Conservation (phyloP, 2,888 invertebrate genomes). For the Zygothrica quintamaculata region DNA sequence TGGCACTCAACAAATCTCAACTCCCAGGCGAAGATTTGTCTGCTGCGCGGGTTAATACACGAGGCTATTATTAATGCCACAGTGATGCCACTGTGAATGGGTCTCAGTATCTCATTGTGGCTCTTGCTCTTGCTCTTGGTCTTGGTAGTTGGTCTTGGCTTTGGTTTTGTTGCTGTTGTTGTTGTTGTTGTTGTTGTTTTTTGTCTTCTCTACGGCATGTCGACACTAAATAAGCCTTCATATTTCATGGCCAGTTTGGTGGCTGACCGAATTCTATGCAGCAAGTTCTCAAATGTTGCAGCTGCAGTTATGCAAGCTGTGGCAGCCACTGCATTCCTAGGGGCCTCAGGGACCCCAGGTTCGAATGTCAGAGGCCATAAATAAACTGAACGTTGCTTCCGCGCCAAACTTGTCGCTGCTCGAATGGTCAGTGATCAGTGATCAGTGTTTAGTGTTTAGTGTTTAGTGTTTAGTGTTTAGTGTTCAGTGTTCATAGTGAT, state of each 20-base stretch:
- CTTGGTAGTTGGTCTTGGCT: neutral
- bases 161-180: constrained; percentile 5
- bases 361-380: constrained; percentile 76
- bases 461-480: neutral
- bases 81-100: constrained; percentile 62
- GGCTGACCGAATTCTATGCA: constrained; percentile 75
- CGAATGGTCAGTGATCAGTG: neutral
- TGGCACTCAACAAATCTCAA: constrained; percentile 11
- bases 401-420: constrained; percentile 43
- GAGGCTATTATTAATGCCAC: constrained; percentile 56
- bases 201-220: constrained; percentile 47
- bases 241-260: constrained; percentile 71
- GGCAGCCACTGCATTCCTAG: constrained; percentile 64
- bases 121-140: constrained; percentile 6
- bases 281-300: constrained; percentile 47
- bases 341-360: constrained; percentile 41
- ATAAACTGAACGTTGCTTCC: constrained; percentile 60
- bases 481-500: neutral
- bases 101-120: no score
- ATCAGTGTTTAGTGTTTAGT: neutral
- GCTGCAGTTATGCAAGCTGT: constrained; percentile 62
- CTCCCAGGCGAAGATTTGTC: constrained; percentile 24
- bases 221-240: constrained; percentile 81
- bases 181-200: neutral
- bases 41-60: constrained; percentile 63